These are phyloP conservation scores for Candoia aspera DNA, from an alignment of 2,113 vertebrate genomes.

Conservation along the genomic window DNA sequence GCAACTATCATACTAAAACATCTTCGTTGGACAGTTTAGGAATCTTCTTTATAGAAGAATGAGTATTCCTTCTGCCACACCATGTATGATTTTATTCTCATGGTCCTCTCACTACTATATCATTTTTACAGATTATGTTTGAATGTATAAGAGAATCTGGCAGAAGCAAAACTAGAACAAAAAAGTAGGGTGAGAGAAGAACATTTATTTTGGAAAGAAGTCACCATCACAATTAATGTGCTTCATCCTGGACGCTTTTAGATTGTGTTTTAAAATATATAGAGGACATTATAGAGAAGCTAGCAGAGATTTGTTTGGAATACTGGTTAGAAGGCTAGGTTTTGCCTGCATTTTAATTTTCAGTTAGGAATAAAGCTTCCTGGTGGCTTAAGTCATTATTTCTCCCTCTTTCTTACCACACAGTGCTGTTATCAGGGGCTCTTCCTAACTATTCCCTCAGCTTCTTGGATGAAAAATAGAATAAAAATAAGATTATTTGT, in stretches of 20 bases:
- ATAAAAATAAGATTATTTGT: not conserved
- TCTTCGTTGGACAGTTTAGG: not conserved
- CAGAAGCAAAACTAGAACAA: not conserved
- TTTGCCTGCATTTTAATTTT: not conserved
- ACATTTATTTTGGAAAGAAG: not conserved
- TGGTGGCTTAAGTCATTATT: not conserved
- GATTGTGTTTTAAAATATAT: not conserved
- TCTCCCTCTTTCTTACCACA: not conserved
- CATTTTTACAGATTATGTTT: not conserved
- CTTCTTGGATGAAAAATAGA: not conserved
- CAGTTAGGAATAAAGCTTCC: not conserved
- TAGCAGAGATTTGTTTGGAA: not conserved
- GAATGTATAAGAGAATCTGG: not conserved
- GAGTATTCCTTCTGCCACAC: not conserved
- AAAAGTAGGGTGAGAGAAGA: not conserved
- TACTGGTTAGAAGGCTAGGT: not conserved
- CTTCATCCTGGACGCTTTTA: not conserved
- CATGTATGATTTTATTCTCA: not conserved
- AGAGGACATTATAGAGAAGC: not conserved
- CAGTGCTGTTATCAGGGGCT: not conserved
- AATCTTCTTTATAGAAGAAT: not conserved
- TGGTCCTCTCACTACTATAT: not conserved
- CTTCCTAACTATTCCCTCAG: not conserved
- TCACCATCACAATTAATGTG: not conserved
- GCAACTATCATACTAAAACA: not conserved